Evolutionary conservation across 2,888 invertebrate species (phyloP).

Genomic region (Heliothis peltigera): DNA sequence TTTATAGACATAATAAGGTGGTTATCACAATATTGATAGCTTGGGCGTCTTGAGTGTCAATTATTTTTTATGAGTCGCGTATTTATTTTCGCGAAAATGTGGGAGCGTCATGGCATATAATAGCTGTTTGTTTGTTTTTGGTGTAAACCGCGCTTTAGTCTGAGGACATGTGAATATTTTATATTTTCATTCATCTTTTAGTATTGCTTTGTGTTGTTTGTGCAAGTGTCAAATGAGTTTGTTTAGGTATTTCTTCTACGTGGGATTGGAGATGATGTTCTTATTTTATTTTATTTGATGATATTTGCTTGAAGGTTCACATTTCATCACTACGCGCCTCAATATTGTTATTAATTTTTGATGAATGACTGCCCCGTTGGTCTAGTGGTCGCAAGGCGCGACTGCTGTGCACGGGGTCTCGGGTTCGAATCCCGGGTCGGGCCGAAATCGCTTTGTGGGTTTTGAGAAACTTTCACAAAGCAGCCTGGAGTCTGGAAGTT

Average conservation of each 20-base stretch:
- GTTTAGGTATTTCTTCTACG: neutral
- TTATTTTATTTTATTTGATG: neutral
- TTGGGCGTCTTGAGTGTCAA: constrained; percentile 71
- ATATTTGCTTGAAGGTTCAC: neutral
- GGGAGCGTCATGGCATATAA: constrained; percentile 51
- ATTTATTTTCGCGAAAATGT: constrained; percentile 67
- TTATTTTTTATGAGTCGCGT: constrained; percentile 74
- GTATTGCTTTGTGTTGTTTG: neutral
- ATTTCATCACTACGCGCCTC: too few relatives aligned
- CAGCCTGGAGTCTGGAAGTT: too few relatives aligned
- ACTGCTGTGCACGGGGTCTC: too few relatives aligned
- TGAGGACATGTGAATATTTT: constrained; percentile 26
- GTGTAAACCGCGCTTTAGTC: constrained; percentile 35
- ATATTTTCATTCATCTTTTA: constrained; percentile 16
- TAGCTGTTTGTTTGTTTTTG: constrained; percentile 57
- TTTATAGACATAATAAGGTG: constrained; percentile 71
- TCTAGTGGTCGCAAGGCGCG: too few relatives aligned
- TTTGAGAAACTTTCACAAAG: too few relatives aligned
- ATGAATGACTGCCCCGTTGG: too few relatives aligned
- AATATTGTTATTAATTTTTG: too few relatives aligned
- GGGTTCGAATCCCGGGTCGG: too few relatives aligned
- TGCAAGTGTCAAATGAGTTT: neutral
- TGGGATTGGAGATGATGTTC: neutral
- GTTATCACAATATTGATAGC: constrained; percentile 75
- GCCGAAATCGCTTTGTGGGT: too few relatives aligned